Percentiles rank a stretch among this genome's conserved stretches.
These are phyloP conservation scores for Vulpes lagopus DNA, from an alignment of 2,113 vertebrate genomes.

Conservation along the genomic window DNA sequence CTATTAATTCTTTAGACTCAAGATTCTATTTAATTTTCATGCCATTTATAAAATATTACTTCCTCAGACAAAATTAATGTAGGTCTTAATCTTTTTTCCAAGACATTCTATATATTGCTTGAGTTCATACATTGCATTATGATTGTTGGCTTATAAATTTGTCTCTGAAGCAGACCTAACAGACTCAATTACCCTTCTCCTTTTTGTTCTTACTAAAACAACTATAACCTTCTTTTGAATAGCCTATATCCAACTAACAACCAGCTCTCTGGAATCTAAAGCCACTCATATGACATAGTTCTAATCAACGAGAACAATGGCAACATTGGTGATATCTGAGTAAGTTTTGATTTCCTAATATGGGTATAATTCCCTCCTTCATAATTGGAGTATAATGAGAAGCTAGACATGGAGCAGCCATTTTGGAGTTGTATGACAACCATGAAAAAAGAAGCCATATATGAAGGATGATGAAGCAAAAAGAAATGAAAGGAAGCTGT, in stretches of 20 bases:
- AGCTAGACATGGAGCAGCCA: not conserved
- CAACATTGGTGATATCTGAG: not conserved
- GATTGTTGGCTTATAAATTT: slow-evolving; percentile 1
- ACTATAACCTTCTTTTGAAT: not conserved
- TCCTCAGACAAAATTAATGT: not conserved
- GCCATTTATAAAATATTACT: not conserved
- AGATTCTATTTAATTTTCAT: not conserved
- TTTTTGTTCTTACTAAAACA: slow-evolving; percentile 18
- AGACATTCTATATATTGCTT: not conserved
- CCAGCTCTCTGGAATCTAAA: not conserved
- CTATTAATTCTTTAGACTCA: not conserved
- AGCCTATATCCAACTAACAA: not conserved
- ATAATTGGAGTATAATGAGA: slow-evolving; percentile 8
- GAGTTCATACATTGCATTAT: not conserved
- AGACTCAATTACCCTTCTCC: not conserved
- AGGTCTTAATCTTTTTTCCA: not conserved
- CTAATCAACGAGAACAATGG: not conserved
- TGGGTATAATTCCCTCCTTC: not conserved
- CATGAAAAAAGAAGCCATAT: not conserved
- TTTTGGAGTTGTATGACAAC: not conserved
- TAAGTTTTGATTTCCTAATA: not conserved
- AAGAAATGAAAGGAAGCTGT: not conserved
- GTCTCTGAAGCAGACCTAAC: not conserved
- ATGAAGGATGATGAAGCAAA: not conserved
- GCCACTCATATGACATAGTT: not conserved